These are phyloP conservation scores for Ornithoptera alexandrae DNA, from an alignment of 2,888 invertebrate genomes.

Conservation along the genomic window DNA sequence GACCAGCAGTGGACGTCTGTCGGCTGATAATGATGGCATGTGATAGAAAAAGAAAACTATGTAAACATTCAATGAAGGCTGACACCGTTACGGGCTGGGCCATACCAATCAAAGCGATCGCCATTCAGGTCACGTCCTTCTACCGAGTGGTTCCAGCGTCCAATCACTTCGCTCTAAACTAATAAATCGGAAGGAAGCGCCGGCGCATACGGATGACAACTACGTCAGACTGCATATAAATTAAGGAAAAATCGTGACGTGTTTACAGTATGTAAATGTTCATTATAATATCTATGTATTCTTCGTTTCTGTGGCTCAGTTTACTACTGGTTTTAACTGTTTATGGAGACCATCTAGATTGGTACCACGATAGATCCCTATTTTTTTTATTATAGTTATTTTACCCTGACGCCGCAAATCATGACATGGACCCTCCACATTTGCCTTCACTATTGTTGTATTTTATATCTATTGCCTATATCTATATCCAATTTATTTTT, in stretches of 20 bases:
- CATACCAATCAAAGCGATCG: conserved; percentile 20
- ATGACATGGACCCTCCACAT: too few species aligned
- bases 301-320: too few species aligned
- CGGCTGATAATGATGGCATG: too few species aligned
- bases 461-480: too few species aligned
- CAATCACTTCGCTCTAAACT: conserved; percentile 71
- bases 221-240: conserved; percentile 42
- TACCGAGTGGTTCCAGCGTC: conserved; percentile 57
- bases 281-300: conserved; percentile 5
- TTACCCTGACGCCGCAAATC: too few species aligned
- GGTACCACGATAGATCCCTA: too few species aligned
- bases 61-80: conserved; percentile 8
- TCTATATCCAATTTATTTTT: too few species aligned
- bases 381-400: too few species aligned
- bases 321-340: too few species aligned
- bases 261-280: conserved; percentile 31
- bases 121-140: conserved; percentile 57
- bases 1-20: too few species aligned
- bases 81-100: conserved; percentile 17
- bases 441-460: too few species aligned
- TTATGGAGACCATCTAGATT: too few species aligned
- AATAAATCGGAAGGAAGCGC: conserved; percentile 68
- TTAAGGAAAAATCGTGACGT: conserved; percentile 33
- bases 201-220: conserved; percentile 59
- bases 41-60: background rate